Evolutionary conservation across 2,797 vertebrate species (phyloP), one percentile per base, ranked within the genome.

Genomic region (Botia almorhae): DNA sequence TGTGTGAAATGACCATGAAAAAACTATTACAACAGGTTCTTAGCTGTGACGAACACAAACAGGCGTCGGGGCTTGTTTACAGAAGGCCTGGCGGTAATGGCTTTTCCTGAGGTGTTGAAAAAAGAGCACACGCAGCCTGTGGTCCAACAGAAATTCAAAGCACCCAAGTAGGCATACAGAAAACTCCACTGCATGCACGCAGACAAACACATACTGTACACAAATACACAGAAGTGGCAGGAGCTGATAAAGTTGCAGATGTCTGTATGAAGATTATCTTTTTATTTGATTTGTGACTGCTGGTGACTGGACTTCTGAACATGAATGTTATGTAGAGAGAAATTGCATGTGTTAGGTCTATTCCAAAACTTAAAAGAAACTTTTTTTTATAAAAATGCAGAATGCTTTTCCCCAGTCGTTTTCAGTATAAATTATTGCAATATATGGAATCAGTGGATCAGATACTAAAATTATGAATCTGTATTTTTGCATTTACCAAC

Each of bases 1-100:
- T 87, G 86, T 84, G 87, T 87, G 87, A 90, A 89, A 88, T 88
- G 87, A 86, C 87, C 87, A 85, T 87, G 87, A 85, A 89, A 83
- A 87, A 87, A 83, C 81, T 84, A 89, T 87, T 87, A 88, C 82
- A 85, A 84, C 83, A 80, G 81, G 76, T 84, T 72, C 77, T 84
- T 76, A 82, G 74, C 83, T 85, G 85, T 87, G 87, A 87, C 83
- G 78, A 87, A 87, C 80, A 83, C 84, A 85, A 84, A 87, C 87
- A 86, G 76, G 63, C 74, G 69, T 78, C 68, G 16, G 75, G 83
- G 84, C 80, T 83, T 89, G 85, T 87, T 88, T 88, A 87, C 82
- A 85, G 85, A 83, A 83, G 76, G 81, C 74, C 76, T 71, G 78
- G 64, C 72, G 68, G 82, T 86, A 84, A 87, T 86, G 85, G 76